Conservation (phyloP, 2,113 vertebrate species). For the Caranx melampygus region DNA sequence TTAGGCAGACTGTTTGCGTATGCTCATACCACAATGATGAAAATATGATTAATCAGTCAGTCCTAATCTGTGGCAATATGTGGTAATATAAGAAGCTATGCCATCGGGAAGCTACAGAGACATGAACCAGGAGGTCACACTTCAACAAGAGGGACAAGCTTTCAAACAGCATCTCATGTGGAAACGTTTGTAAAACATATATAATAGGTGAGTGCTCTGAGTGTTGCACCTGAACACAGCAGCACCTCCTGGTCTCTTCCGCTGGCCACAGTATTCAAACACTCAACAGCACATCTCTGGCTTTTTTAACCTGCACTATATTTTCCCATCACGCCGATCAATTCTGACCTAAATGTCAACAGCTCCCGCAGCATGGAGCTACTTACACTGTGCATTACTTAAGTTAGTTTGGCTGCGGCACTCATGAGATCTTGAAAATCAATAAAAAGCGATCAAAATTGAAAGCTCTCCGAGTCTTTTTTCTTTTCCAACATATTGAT, state of each 20-base stretch:
- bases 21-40: too few species aligned
- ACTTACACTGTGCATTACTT: conserved; percentile 24
- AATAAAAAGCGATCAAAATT: conserved; percentile 34
- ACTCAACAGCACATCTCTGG: not conserved
- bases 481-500: conserved; percentile 15
- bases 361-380: conserved; percentile 21
- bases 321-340: conserved; percentile 48
- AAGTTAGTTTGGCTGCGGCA: not conserved
- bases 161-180: too few species aligned
- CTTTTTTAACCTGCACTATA: conserved; percentile 30
- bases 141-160: too few species aligned
- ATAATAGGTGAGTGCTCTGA: too few species aligned
- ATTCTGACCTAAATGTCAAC: conserved; percentile 45
- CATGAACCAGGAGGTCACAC: too few species aligned
- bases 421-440: conserved; percentile 40
- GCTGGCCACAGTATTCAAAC: not conserved
- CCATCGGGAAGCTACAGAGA: too few species aligned
- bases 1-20: too few species aligned
- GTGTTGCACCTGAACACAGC: not conserved
- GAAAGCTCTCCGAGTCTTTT: not conserved
- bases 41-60: too few species aligned
- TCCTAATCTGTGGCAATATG: too few species aligned
- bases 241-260: not conserved
- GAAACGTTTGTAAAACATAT: too few species aligned
- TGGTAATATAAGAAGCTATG: too few species aligned